Percentiles rank a stretch among this genome's conserved stretches.
Evolutionary conservation across 2,797 vertebrate species (phyloP).

Genomic region (Oreochromis mossambicus): DNA sequence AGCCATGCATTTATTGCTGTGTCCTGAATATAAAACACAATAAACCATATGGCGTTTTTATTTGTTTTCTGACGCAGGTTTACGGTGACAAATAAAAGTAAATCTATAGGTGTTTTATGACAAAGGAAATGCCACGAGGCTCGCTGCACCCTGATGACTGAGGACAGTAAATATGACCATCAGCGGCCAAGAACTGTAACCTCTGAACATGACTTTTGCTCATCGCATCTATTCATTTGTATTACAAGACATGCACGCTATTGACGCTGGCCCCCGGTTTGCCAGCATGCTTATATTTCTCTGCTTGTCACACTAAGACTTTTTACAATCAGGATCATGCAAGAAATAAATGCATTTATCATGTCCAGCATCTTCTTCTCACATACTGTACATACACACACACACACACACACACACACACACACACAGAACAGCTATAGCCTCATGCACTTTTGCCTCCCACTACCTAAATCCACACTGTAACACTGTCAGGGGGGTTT

Average conservation of each 20-base stretch:
- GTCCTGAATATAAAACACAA: conserved; percentile 64
- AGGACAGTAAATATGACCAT: conserved; percentile 72
- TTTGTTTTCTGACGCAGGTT: conserved; percentile 69
- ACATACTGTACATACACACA: not conserved
- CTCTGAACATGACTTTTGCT: conserved; percentile 2
- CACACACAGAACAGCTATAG: conserved; percentile 6
- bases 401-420: not conserved
- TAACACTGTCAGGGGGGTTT: conserved; percentile 63
- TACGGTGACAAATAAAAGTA: conserved; percentile 74
- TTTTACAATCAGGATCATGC: not conserved
- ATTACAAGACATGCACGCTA: not conserved
- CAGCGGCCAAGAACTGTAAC: conserved; percentile 38
- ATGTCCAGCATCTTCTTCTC: not conserved
- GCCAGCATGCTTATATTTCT: not conserved
- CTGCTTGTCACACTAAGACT: not conserved
- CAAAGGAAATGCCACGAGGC: conserved; percentile 69
- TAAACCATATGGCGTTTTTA: conserved; percentile 76
- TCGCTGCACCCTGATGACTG: conserved; percentile 66
- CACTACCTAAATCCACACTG: conserved; percentile 57
- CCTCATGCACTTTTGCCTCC: conserved; percentile 34
- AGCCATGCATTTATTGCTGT: conserved; percentile 53
- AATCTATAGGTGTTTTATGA: conserved; percentile 74
- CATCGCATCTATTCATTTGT: not conserved
- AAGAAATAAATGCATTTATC: conserved; percentile 13
- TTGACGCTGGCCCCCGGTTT: not conserved